A percentile compares a stretch with the other conserved stretches of the same genome.
These are phyloP conservation scores for Prionace glauca DNA, from an alignment of 2,797 vertebrate species.

Conservation along the genomic window DNA sequence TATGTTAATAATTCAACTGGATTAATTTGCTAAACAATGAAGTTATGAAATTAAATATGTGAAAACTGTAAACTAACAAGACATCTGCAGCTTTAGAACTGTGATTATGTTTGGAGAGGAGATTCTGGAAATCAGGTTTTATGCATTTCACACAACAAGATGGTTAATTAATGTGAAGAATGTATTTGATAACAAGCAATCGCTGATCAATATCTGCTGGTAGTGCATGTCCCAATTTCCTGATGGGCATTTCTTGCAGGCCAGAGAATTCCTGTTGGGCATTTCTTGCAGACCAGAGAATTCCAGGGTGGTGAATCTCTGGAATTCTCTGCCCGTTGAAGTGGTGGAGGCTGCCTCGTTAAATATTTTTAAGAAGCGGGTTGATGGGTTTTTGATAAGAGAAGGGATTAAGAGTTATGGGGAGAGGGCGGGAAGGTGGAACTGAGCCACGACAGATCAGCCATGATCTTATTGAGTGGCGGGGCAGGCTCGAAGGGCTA, in stretches of 20 bases:
- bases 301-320: no score
- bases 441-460: no score
- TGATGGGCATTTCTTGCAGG: neutral
- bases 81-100: neutral
- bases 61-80: neutral
- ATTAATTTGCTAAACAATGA: neutral
- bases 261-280: no score
- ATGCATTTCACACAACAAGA: neutral
- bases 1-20: neutral
- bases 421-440: no score
- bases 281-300: no score
- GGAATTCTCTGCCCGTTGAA: no score
- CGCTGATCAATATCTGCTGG: neutral
- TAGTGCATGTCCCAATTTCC: neutral
- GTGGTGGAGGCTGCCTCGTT: no score
- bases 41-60: neutral
- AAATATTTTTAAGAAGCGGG: no score
- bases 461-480: no score
- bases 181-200: neutral
- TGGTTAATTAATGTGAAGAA: neutral
- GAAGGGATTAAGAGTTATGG: no score
- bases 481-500: no score
- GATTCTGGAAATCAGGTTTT: neutral
- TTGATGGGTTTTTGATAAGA: no score
- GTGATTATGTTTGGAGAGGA: neutral